These are phyloP conservation scores for Antrozous pallidus DNA, from an alignment of 2,797 vertebrate species.

Conservation along the genomic window DNA sequence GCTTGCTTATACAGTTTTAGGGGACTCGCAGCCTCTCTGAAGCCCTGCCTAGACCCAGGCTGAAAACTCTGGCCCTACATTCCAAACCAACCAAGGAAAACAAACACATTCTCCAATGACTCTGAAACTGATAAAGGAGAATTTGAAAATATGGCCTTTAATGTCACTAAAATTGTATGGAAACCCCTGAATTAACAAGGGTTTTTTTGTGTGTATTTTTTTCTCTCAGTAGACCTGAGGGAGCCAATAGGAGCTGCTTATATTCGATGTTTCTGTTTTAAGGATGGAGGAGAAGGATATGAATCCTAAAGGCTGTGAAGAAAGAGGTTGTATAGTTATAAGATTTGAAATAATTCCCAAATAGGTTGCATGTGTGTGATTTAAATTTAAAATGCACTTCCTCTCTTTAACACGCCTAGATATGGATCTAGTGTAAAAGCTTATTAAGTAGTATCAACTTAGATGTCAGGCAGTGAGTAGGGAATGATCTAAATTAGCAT, in stretches of 20 bases:
- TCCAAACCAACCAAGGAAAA: conserved; percentile 11
- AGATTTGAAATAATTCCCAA: conserved; percentile 30
- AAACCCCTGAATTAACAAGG: neutral
- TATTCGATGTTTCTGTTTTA: neutral
- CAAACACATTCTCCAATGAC: neutral
- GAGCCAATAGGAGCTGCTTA: neutral
- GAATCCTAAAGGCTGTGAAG: conserved; percentile 5
- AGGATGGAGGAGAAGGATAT: neutral
- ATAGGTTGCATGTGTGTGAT: conserved; percentile 25
- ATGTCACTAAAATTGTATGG: neutral
- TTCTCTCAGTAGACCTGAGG: neutral
- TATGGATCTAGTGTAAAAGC: conserved; percentile 45
- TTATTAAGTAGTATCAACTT: conserved; percentile 47
- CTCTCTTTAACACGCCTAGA: conserved; percentile 41
- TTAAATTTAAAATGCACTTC: conserved; percentile 63
- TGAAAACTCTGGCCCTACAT: neutral
- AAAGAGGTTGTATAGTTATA: neutral
- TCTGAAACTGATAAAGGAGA: neutral
- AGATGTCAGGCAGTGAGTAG: conserved; percentile 53
- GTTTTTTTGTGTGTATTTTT: neutral
- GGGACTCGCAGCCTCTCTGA: neutral
- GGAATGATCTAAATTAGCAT: conserved; percentile 60
- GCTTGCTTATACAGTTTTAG: neutral
- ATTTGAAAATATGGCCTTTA: neutral
- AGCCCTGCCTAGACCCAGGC: neutral